Base-by-base conservation (phyloP, 2,113 vertebrate species). In the Esox niger region DNA sequence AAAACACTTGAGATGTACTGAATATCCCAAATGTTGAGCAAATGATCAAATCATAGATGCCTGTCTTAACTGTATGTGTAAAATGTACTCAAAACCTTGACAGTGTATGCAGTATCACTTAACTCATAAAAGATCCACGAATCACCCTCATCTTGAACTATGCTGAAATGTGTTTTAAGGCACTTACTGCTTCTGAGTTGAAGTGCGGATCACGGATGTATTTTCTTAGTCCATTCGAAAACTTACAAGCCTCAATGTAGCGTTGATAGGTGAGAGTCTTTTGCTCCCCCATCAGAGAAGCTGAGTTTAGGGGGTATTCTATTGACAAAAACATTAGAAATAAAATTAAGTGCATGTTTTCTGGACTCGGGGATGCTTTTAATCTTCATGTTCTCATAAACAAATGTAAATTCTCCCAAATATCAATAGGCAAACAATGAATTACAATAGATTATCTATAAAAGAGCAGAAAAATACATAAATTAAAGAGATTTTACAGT, bases 211-310 rank as follows among this genome's bases (percentile, higher is more conserved):
- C 92, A 8, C 71, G 71, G 60, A 93, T 83, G 3, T 61, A 63
- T 55, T 79, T 69, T 64, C 65, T 92, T 21, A 93, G 84, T 54
- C 91, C 88, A 8, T 86, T 87, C 2, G 90, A 90, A 81, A 94
- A 96, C 78, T 97, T 97, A 27, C 94, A 82, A 0, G 92, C 91
- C 78, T 97, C 94, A 25, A 91, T 74, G 0, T 94, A 90, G 29
- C 11, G 84, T 25, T 96, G 94, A 75, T 95, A 98, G 17, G 89
- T 54, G 29, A 87, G 69, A 0, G 55, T 88, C 46, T 84, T 78
- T 29, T 86, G 25, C 0, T 79, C 69, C 11, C 43, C 80, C 0
- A 31, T 63, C 65, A 92, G 60, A 1, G 88, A 86, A 0, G 57
- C 71, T 2, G 87, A 31, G 2, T 74, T 82, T 56, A 93, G 79